phyloP scores from a whole-genome alignment of 2,113 vertebrate species.

The Girardinichthys multiradiatus region DNA sequence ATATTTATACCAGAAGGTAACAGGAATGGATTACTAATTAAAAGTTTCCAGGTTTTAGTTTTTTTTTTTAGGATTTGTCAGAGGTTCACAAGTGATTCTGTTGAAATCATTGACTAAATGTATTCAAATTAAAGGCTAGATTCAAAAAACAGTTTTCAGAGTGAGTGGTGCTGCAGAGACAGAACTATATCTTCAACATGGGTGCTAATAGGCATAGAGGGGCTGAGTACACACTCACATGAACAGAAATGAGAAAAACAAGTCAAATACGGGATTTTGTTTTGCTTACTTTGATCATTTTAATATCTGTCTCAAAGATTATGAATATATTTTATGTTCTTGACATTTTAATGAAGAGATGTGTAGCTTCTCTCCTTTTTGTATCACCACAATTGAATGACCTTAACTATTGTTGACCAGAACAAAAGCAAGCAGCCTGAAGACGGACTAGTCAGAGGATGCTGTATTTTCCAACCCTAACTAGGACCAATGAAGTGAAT shows the following conservation, averaged over 20 bases:
- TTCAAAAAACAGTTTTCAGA: no score
- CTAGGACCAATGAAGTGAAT: neutral
- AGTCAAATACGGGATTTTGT: no score
- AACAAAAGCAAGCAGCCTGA: constrained; percentile 18
- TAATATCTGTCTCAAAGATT: neutral
- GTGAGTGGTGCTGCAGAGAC: no score
- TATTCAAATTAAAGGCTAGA: neutral
- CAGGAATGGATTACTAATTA: no score
- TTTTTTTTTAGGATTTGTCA: neutral
- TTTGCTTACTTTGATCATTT: no score
- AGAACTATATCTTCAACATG: no score
- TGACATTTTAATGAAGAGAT: neutral
- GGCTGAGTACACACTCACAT: no score
- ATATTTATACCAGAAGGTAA: no score
- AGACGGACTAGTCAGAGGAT: neutral
- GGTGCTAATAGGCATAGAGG: no score
- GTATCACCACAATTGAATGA: neutral
- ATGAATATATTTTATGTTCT: neutral
- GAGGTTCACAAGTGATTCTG: neutral
- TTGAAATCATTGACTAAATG: neutral
- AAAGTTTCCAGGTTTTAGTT: no score
- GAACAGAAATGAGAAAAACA: no score
- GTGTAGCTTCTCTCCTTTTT: neutral
- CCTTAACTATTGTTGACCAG: neutral
- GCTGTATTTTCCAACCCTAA: neutral